Base-by-base conservation (phyloP, 2,113 vertebrate species). In the Haemorhous mexicanus region DNA sequence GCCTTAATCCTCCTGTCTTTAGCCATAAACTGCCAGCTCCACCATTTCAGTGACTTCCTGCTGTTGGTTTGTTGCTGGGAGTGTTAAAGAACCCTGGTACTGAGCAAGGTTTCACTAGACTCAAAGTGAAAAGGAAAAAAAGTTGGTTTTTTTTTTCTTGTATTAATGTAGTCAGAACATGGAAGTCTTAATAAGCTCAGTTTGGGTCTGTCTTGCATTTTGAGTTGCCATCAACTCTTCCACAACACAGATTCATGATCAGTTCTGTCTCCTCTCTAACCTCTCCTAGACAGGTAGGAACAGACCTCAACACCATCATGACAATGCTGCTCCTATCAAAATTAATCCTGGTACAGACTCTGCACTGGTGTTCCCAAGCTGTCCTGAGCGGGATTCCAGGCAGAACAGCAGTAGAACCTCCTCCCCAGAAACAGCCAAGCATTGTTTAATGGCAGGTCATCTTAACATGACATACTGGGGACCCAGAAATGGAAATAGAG, bases 281-380 rank as follows among this genome's bases (percentile, higher is more conserved):
- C 28, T 53, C 41, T 43, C 0, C 0, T 0, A 56, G 49, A 37
- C 18, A 20, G 16, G 12, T 33, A 61, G 10, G 16, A 70, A 16
- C 9, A 49, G 24, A 72, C 22, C 16, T 41, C 17, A 62, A 41
- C 3, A 2, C 23, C 35, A 35, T 44, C 43, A 49, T 35, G 19
- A 68, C 35, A 59, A 17, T 16, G 3, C 12, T 68, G 18, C 10
- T 87, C 41, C 37, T 32, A 68, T 27, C 19, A 59, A 59, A 77
- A 30, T 26, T 21, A 63, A n/a, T 83, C 35, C n/a, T 52, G 28
- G 44, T 39, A 39, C 50, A 66, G 58, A 23, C 28, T 44, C 27
- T 83, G 70, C 35, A 47, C 21, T 13, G 7, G n/a, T 18, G 7
- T 10, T 89, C 13, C 53, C 47, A 83, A 66, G 44, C 32, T 83